These are phyloP conservation scores for Spongilla lacustris DNA, from an alignment of 37 sponge, comb jelly and placozoan genomes.

Conservation along the genomic window DNA sequence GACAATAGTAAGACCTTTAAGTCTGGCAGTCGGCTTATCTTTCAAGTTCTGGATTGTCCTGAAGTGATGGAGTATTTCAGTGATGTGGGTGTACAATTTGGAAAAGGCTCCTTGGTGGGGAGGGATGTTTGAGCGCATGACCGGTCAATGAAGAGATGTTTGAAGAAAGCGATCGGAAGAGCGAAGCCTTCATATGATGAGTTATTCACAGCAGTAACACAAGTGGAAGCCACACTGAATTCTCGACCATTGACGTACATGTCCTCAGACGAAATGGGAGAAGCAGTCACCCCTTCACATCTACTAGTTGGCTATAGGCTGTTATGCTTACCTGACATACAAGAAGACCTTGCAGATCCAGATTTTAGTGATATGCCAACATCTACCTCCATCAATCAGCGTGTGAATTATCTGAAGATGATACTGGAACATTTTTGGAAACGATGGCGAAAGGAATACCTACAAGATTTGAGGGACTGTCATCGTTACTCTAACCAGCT, in stretches of 20 bases:
- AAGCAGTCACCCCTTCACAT: conserved; percentile 41
- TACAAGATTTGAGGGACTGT: neutral
- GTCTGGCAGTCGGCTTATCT: neutral
- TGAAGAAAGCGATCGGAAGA: conserved; percentile 20
- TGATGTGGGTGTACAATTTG: conserved; percentile 6
- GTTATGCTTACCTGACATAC: conserved; percentile 20
- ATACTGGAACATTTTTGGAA: conserved; percentile 17
- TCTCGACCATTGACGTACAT: conserved; percentile 40
- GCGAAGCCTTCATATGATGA: conserved; percentile 17
- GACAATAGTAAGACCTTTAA: conserved; percentile 43
- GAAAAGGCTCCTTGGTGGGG: conserved; percentile 40
- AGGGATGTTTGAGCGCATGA: conserved; percentile 29
- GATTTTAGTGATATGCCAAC: neutral
- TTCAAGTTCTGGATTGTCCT: neutral
- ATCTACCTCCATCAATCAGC: neutral
- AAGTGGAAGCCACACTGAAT: conserved; percentile 36
- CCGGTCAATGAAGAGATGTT: conserved; percentile 30
- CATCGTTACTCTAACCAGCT: neutral
- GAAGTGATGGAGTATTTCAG: neutral
- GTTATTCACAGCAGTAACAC: conserved; percentile 8
- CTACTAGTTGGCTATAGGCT: conserved; percentile 28
- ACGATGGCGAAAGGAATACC: conserved; percentile 28
- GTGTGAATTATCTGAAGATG: neutral
- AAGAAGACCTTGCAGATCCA: conserved; percentile 6
- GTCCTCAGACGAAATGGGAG: conserved; percentile 21